Evolutionary conservation across 1,140 invertebrate species (phyloP), one percentile per base, ranked within the genome.

Genomic region (Drosophila mojavensis): DNA sequence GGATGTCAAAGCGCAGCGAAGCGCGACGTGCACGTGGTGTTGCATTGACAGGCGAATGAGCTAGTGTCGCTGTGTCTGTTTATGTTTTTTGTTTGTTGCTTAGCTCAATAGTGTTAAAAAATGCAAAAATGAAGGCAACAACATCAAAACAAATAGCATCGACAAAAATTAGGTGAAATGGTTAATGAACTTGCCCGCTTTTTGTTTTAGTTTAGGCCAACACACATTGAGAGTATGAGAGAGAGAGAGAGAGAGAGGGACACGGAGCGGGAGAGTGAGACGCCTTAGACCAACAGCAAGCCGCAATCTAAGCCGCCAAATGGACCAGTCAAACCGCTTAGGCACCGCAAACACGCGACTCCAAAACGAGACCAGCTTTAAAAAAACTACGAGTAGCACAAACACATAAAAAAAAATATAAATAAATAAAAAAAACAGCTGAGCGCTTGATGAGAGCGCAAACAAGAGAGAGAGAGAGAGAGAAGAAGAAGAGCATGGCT

Each of bases 111-210:
- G 2, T 56, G 5, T 39, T 41, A 41, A 33, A 30, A 10, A 48
- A n/a, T 50, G 28, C 45, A 61, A 54, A 76, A 80, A 79, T 17
- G 17, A 80, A 79, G 56, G 55, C 61, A 74, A 54, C 30, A 61
- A 72, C 69, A 73, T 85, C 48, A 69, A 65, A 75, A 47, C 28
- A 75, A 56, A 74, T 69, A 73, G 26, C 58, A 63, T 69, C 62
- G 58, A 62, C 48, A 70, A 81, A 88, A 86, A 88, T 82, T 88
- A 81, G 83, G 83, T 86, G 79, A 86, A 86, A 88, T 88, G 83
- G 83, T 86, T 69, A 86, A 86, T 81, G 83, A 86, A 82, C 83
- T 83, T 79, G 61, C 53, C 59, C 66, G 61, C 50, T 62, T 53
- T 60, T 65, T 56, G 47, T 74, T 68, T 64, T 69, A 58, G 60